phyloP scores from a whole-genome alignment of 1,140 invertebrate genomes.

The Psix sp. region DNA sequence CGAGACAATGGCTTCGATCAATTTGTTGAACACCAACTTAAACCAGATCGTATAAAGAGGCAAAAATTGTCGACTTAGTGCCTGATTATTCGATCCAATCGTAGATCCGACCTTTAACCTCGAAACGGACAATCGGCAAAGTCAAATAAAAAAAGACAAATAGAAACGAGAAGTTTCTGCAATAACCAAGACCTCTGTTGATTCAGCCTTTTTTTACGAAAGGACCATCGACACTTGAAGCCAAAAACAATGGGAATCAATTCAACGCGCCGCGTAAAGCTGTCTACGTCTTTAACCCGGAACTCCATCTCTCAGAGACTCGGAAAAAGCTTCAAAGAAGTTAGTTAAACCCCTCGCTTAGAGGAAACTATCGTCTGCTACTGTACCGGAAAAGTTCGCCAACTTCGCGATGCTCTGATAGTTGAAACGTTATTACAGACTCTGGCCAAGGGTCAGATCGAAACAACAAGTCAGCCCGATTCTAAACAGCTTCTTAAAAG shows the following conservation, averaged over 20 bases:
- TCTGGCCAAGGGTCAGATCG: slow-evolving; percentile 39
- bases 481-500: slow-evolving; percentile 24
- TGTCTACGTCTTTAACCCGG: slow-evolving; percentile 28
- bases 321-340: slow-evolving; percentile 11
- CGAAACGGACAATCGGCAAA: neutral
- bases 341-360: slow-evolving; percentile 40
- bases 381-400: slow-evolving; percentile 36
- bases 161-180: slow-evolving; percentile 10
- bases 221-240: slow-evolving; percentile 40
- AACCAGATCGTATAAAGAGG: slow-evolving; percentile 46
- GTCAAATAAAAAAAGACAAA: slow-evolving; percentile 16
- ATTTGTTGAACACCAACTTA: slow-evolving; percentile 73
- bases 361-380: slow-evolving; percentile 45
- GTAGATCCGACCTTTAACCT: slow-evolving; percentile 20
- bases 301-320: slow-evolving; percentile 35
- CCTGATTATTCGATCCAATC: slow-evolving; percentile 44
- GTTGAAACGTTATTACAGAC: slow-evolving; percentile 40
- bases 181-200: slow-evolving; percentile 30
- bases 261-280: slow-evolving; percentile 21
- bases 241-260: slow-evolving; percentile 52
- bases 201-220: slow-evolving; percentile 18
- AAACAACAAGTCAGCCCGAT: slow-evolving; percentile 9
- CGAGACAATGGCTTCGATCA: slow-evolving; percentile 71
- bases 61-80: slow-evolving; percentile 57
- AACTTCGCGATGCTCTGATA: slow-evolving; percentile 51